Percentiles rank a stretch among this genome's conserved stretches.
Conservation (phyloP, 1,140 invertebrate genomes). For the Pseudomyrmex cubaensis region DNA sequence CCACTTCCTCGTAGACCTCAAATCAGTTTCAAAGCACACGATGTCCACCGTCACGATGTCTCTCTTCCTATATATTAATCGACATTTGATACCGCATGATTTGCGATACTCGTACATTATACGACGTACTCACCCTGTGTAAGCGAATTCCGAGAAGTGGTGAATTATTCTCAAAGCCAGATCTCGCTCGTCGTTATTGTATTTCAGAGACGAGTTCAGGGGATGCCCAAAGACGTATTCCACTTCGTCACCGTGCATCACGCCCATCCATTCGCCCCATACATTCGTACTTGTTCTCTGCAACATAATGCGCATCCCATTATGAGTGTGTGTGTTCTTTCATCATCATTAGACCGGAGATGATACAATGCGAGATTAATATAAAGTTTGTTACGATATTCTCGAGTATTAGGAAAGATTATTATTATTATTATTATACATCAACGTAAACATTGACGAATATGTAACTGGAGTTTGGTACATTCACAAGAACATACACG, state of each 20-base stretch:
- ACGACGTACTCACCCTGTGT: constrained; percentile 90
- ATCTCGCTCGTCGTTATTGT: constrained; percentile 92
- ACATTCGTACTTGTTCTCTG: constrained; percentile 95
- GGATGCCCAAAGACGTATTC: constrained; percentile 98
- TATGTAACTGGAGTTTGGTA: no score
- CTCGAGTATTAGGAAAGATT: no score
- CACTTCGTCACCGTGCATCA: constrained; percentile 98
- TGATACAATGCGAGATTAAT: background rate
- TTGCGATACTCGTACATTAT: background rate
- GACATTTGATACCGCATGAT: background rate
- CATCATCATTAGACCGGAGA: background rate
- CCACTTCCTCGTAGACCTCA: no score
- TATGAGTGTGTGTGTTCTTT: constrained; percentile 4
- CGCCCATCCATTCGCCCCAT: constrained; percentile 99
- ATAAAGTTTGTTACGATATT: no score
- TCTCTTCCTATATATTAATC: background rate
- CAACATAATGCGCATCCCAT: constrained; percentile 79
- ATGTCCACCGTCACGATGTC: no score
- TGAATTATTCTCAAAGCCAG: constrained; percentile 94
- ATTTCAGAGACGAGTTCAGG: constrained; percentile 92
- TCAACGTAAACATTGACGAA: no score
- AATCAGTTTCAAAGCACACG: background rate
- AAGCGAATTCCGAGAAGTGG: constrained; percentile 94
- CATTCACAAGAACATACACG: no score
- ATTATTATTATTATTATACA: no score